Percentiles rank a stretch among this genome's conserved stretches.
Evolutionary conservation across 1,140 invertebrate species (phyloP).

Genomic region (Hylaeus anthracinus): DNA sequence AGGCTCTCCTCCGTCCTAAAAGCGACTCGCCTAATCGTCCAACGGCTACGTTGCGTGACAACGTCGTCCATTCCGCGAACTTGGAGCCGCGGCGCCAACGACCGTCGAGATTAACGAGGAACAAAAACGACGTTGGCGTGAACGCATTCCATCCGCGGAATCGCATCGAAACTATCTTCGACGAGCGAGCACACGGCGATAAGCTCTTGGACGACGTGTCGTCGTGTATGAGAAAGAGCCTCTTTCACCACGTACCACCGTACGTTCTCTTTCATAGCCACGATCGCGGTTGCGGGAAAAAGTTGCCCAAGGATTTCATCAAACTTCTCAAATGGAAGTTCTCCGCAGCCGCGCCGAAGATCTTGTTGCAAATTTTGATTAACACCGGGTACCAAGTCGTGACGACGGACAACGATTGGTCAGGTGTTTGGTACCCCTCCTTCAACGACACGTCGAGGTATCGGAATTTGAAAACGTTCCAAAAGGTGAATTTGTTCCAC

Average conservation of each 20-base stretch:
- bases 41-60: neutral
- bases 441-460: conserved; percentile 4
- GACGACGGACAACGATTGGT: conserved; percentile 1
- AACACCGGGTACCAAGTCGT: conserved; percentile 7
- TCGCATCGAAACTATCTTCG: neutral
- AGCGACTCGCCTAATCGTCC: neutral
- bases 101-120: neutral
- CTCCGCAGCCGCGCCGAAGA: neutral
- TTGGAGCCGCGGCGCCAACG: neutral
- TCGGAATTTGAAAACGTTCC: conserved; percentile 1
- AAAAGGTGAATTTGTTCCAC: conserved; percentile 16
- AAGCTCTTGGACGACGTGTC: neutral
- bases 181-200: conserved; percentile 21
- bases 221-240: conserved; percentile 1
- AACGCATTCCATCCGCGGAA: neutral
- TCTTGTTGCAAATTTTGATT: conserved; percentile 6
- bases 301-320: neutral
- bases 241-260: conserved; percentile 20
- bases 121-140: neutral
- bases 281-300: neutral
- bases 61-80: neutral
- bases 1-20: neutral
- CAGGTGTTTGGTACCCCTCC: conserved; percentile 8
- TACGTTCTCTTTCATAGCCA: conserved; percentile 22
- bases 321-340: conserved; percentile 22